phyloP scores from a whole-genome alignment of 1,140 invertebrate species.

The Drosophila baimaii region DNA sequence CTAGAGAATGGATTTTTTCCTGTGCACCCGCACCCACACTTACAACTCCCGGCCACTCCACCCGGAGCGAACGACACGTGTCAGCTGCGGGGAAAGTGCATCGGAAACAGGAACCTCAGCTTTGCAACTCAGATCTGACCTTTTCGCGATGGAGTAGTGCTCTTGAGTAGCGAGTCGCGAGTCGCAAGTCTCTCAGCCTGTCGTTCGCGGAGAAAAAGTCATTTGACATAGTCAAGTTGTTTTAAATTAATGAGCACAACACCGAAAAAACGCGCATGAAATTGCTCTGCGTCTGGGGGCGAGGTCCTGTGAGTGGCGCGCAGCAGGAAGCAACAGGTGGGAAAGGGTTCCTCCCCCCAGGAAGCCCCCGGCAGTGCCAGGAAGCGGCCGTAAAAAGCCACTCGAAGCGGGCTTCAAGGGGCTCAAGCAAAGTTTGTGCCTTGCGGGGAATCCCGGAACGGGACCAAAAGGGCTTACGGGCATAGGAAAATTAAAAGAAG shows the following conservation, averaged over 20 bases:
- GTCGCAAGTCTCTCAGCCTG: constrained; percentile 13
- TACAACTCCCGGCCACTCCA: constrained; percentile 3
- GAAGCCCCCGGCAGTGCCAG: constrained; percentile 7
- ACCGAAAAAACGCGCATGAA: constrained; percentile 34
- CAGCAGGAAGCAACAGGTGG: constrained; percentile 34
- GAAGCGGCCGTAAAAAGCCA: constrained; percentile 26
- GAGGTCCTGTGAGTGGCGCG: not conserved
- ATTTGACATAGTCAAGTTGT: constrained; percentile 53
- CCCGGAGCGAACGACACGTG: constrained; percentile 19
- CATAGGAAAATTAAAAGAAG: constrained; percentile 41
- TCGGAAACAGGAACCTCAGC: constrained; percentile 33
- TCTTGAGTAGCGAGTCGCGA: constrained; percentile 6
- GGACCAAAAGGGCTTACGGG: constrained; percentile 15
- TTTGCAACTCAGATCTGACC: constrained; percentile 36
- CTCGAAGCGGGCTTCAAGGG: constrained; percentile 17
- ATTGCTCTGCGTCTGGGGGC: constrained; percentile 41
- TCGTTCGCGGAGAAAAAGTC: constrained; percentile 23
- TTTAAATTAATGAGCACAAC: constrained; percentile 45
- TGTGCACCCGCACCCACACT: constrained; percentile 17
- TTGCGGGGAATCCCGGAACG: not conserved
- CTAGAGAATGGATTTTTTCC: constrained; percentile 1
- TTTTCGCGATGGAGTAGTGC: constrained; percentile 20
- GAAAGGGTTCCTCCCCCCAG: constrained; percentile 13
- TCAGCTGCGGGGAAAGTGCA: constrained; percentile 33
- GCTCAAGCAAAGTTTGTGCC: constrained; percentile 21